Conservation (phyloP, 2,888 invertebrate species). For the Idaea straminata region DNA sequence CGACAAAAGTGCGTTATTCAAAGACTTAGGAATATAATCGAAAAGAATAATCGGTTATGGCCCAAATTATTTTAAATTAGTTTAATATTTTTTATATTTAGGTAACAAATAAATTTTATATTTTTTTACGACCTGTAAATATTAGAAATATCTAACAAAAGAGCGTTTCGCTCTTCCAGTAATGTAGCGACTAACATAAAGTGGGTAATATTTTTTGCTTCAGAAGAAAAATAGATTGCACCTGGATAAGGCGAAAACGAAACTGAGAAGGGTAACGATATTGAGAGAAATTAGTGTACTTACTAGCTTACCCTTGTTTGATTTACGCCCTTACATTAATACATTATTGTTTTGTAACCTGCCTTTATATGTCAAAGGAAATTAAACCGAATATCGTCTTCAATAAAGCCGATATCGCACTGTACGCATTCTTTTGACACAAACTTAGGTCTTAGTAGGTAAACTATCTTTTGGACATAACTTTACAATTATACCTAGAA, state of each 20-base stretch:
- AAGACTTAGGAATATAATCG: background rate
- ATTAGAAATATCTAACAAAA: conserved; percentile 20
- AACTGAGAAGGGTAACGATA: conserved; percentile 74
- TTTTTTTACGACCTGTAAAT: conserved; percentile 7
- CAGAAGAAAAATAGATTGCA: conserved; percentile 81
- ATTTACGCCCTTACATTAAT: conserved; percentile 58
- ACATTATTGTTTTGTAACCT: conserved; percentile 36
- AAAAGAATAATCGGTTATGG: background rate
- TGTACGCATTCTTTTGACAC: conserved; percentile 2
- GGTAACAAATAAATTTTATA: background rate
- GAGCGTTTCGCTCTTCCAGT: conserved; percentile 12
- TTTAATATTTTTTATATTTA: background rate
- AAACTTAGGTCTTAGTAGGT: background rate
- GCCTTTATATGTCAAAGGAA: conserved; percentile 47
- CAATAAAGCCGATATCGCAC: background rate
- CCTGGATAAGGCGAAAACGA: conserved; percentile 77
- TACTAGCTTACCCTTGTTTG: conserved; percentile 73
- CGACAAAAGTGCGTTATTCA: background rate
- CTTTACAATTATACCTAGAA: background rate
- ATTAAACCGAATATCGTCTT: conserved; percentile 9
- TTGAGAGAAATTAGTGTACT: conserved; percentile 67
- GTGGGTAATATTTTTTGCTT: conserved; percentile 74
- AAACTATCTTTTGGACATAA: background rate
- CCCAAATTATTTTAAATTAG: background rate
- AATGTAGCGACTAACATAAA: conserved; percentile 37